These are phyloP conservation scores for Choristoneura fumiferana DNA, from an alignment of 1,140 invertebrate genomes.

Conservation along the genomic window DNA sequence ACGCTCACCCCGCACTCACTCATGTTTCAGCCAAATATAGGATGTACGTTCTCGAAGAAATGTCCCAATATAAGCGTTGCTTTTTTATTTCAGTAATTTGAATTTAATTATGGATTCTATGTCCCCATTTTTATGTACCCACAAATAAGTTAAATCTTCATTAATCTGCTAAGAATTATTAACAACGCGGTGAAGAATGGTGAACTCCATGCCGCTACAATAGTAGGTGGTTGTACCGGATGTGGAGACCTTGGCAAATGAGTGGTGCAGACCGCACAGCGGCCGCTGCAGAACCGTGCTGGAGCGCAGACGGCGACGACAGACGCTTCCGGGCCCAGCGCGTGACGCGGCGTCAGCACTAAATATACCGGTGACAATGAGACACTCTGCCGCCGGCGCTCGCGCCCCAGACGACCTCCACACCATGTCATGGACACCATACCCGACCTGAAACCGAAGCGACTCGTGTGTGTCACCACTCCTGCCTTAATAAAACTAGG, in stretches of 20 bases:
- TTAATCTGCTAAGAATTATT: too few species aligned
- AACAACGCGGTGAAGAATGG: too few species aligned
- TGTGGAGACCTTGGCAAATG: slow-evolving; percentile 37
- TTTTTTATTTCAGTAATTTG: too few species aligned
- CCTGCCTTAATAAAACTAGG: slow-evolving; percentile 54
- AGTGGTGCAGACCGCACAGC: slow-evolving; percentile 27
- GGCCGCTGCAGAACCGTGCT: slow-evolving; percentile 5
- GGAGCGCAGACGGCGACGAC: slow-evolving; percentile 39
- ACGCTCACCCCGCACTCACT: too few species aligned
- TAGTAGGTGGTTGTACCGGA: slow-evolving; percentile 21
- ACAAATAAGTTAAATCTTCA: too few species aligned
- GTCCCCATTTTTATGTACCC: too few species aligned
- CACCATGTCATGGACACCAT: background rate
- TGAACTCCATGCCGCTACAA: background rate
- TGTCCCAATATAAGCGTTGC: too few species aligned
- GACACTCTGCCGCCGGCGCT: slow-evolving; percentile 43
- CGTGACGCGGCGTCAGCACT: slow-evolving; percentile 49
- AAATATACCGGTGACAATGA: slow-evolving; percentile 55
- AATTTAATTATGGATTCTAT: too few species aligned
- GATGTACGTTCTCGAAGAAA: too few species aligned
- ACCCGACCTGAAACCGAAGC: slow-evolving; percentile 44
- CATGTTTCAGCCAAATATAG: too few species aligned
- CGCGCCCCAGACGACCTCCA: background rate
- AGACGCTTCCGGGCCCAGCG: slow-evolving; percentile 51
- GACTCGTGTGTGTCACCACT: slow-evolving; percentile 22